A percentile compares a stretch with the other conserved stretches of the same genome.
Conservation (phyloP, 2,888 invertebrate genomes). For the Thymelicus sylvestris region DNA sequence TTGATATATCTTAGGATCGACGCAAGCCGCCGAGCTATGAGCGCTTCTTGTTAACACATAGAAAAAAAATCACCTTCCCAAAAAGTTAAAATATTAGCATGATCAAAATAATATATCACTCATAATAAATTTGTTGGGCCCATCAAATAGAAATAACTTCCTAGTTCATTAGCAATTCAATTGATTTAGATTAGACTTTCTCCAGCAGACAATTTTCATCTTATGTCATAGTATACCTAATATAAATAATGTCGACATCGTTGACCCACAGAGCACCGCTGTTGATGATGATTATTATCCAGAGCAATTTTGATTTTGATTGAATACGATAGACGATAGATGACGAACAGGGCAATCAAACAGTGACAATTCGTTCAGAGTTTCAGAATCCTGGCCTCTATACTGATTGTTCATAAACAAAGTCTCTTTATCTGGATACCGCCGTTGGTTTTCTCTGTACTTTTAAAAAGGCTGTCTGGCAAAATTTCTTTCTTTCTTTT, state of each 20-base stretch:
- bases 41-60: too few relatives aligned
- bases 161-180: conserved; percentile 8
- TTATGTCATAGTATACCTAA: conserved; percentile 16
- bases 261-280: background rate
- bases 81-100: too few relatives aligned
- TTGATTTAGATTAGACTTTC: conserved; percentile 26
- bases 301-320: background rate
- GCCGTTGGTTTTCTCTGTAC: too few relatives aligned
- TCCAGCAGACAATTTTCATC: conserved; percentile 14
- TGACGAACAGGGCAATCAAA: background rate
- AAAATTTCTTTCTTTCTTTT: too few relatives aligned
- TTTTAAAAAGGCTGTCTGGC: too few relatives aligned
- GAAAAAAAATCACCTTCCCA: too few relatives aligned
- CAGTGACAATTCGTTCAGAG: background rate
- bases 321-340: background rate
- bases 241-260: conserved; percentile 9
- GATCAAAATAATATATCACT: background rate
- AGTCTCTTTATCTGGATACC: too few relatives aligned
- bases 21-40: too few relatives aligned
- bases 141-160: conserved; percentile 8
- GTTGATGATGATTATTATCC: background rate
- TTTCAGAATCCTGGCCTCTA: background rate
- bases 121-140: background rate
- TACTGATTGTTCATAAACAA: too few relatives aligned
- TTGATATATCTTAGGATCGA: too few relatives aligned